These are phyloP conservation scores for Lasius platythorax DNA, from an alignment of 2,888 invertebrate genomes.

Conservation along the genomic window DNA sequence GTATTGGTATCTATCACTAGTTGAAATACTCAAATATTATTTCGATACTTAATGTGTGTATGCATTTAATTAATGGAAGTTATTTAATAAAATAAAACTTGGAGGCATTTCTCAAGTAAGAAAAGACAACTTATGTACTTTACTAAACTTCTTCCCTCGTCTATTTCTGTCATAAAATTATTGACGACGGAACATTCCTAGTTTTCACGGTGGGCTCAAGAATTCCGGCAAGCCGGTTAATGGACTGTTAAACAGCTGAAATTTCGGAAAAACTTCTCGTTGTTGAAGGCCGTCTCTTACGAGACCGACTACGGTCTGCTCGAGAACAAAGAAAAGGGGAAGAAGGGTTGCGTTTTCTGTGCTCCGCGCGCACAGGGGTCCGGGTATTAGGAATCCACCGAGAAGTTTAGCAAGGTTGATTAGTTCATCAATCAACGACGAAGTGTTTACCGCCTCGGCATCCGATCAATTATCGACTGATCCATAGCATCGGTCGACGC, in stretches of 20 bases:
- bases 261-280: constrained; percentile 50
- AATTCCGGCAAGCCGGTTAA: constrained; percentile 37
- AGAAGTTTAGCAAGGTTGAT: constrained; percentile 78
- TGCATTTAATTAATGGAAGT: constrained; percentile 11
- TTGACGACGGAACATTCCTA: constrained; percentile 7
- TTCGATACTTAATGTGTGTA: background rate
- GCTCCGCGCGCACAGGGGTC: background rate
- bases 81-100: constrained; percentile 18
- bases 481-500: constrained; percentile 70
- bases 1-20: background rate
- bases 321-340: constrained; percentile 38
- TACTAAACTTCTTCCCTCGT: constrained; percentile 19
- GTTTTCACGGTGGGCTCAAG: background rate
- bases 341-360: constrained; percentile 46
- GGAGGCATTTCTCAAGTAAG: background rate
- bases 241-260: constrained; percentile 34
- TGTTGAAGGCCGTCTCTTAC: constrained; percentile 21
- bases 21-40: background rate
- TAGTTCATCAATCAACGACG: constrained; percentile 84
- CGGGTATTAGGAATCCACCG: constrained; percentile 56
- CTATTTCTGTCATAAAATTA: constrained; percentile 34
- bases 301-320: background rate
- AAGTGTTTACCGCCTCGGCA: constrained; percentile 82
- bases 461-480: constrained; percentile 83
- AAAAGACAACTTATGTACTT: background rate